phyloP scores from a whole-genome alignment of 2,797 vertebrate genomes.

The Kryptopterus vitreolus region DNA sequence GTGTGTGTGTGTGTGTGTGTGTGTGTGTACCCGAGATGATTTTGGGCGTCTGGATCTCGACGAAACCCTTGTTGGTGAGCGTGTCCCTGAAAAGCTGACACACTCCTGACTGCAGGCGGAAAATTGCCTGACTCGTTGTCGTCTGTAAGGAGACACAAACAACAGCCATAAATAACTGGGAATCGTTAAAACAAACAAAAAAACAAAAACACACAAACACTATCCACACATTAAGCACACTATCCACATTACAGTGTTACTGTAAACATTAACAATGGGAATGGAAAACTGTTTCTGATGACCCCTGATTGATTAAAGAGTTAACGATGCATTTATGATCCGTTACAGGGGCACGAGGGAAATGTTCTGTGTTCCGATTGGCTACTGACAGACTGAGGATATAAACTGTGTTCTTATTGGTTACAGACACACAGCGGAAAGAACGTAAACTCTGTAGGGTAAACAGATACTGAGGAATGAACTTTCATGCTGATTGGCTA shows the following conservation, averaged over 20 bases:
- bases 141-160: slow-evolving; percentile 75
- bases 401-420: background rate
- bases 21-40: slow-evolving; percentile 90
- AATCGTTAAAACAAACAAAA: background rate
- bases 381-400: background rate
- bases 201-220: background rate
- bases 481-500: no score
- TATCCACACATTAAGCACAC: background rate
- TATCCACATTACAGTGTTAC: background rate
- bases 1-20: background rate
- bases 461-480: no score
- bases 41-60: slow-evolving; percentile 99
- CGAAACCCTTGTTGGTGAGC: slow-evolving; percentile 91
- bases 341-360: background rate
- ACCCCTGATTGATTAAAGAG: no score
- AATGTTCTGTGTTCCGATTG: no score
- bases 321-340: background rate
- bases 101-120: slow-evolving; percentile 92
- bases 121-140: slow-evolving; percentile 95
- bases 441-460: no score
- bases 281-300: background rate
- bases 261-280: background rate
- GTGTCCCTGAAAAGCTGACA: slow-evolving; percentile 97
- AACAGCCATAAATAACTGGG: background rate
- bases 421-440: background rate